Evolutionary conservation across 2,797 vertebrate genomes (phyloP).

Genomic region (Vespertilio murinus): DNA sequence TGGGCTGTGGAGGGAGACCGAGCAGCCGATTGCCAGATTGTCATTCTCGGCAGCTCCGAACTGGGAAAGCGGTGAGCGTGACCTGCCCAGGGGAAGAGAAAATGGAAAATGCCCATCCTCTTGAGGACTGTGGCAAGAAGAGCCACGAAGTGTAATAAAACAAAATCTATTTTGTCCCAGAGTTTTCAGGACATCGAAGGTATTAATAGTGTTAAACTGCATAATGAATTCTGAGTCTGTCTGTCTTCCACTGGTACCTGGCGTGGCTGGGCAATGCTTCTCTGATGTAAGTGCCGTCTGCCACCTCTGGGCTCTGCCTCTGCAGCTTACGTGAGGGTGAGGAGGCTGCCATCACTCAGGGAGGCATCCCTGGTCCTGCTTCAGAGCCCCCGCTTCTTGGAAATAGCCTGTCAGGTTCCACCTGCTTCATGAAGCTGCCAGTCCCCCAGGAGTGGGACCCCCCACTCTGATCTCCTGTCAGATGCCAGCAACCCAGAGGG

Average conservation of each 20-base stretch:
- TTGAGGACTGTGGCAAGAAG: not conserved
- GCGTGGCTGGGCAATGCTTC: constrained; percentile 62
- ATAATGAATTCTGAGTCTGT: constrained; percentile 37
- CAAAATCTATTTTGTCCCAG: constrained; percentile 39
- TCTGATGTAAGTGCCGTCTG: constrained; percentile 55
- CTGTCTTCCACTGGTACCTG: constrained; percentile 63
- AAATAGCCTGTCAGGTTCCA: constrained; percentile 87
- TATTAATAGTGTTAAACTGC: constrained; percentile 56
- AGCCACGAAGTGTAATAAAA: not conserved
- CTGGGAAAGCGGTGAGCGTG: not conserved
- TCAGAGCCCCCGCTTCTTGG: constrained; percentile 79
- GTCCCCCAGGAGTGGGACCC: constrained; percentile 78
- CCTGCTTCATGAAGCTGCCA: constrained; percentile 83
- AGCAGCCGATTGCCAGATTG: not conserved
- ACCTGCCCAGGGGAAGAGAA: not conserved
- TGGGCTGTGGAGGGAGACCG: not conserved
- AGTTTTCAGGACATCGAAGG: constrained; percentile 8
- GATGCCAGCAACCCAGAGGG: constrained; percentile 82
- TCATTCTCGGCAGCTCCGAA: not conserved
- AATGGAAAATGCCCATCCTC: not conserved
- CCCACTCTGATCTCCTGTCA: constrained; percentile 80
- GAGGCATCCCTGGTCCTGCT: constrained; percentile 80
- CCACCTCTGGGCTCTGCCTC: constrained; percentile 72
- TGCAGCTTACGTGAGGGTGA: constrained; percentile 66
- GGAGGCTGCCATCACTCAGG: constrained; percentile 65